These are phyloP conservation scores for Sturmia bella DNA, from an alignment of 2,888 invertebrate species.

Conservation along the genomic window DNA sequence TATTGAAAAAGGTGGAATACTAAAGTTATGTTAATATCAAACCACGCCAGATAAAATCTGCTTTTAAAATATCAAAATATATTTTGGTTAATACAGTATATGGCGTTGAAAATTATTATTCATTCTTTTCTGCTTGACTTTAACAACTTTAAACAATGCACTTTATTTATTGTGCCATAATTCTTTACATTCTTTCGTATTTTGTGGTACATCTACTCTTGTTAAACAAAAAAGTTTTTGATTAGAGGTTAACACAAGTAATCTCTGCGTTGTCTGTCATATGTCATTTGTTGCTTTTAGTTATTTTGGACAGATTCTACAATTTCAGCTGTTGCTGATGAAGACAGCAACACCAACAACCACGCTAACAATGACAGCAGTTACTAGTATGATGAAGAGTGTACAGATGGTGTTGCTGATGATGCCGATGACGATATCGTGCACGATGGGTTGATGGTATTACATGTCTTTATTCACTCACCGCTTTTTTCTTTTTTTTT, in stretches of 20 bases:
- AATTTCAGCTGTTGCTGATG: slow-evolving; percentile 52
- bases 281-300: slow-evolving; percentile 59
- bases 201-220: not conserved
- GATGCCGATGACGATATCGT: slow-evolving; percentile 13
- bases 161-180: too few relatives aligned
- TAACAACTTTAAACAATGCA: too few relatives aligned
- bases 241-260: slow-evolving; percentile 69
- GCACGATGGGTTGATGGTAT: slow-evolving; percentile 25
- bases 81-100: too few relatives aligned
- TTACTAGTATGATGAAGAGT: slow-evolving; percentile 23
- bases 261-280: slow-evolving; percentile 63
- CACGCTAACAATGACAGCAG: slow-evolving; percentile 6
- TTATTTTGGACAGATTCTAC: slow-evolving; percentile 61
- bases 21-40: too few relatives aligned
- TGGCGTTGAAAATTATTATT: too few relatives aligned
- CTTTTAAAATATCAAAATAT: too few relatives aligned
- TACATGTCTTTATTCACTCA: slow-evolving; percentile 20
- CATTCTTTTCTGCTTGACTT: too few relatives aligned
- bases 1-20: too few relatives aligned
- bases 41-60: too few relatives aligned
- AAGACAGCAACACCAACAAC: slow-evolving; percentile 30
- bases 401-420: not conserved
- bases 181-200: too few relatives aligned
- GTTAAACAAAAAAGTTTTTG: slow-evolving; percentile 47
- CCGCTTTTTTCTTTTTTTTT: not conserved